These are phyloP conservation scores for Porites divaricata DNA, from an alignment of 92 coral and sea anemone genomes.

Conservation along the genomic window DNA sequence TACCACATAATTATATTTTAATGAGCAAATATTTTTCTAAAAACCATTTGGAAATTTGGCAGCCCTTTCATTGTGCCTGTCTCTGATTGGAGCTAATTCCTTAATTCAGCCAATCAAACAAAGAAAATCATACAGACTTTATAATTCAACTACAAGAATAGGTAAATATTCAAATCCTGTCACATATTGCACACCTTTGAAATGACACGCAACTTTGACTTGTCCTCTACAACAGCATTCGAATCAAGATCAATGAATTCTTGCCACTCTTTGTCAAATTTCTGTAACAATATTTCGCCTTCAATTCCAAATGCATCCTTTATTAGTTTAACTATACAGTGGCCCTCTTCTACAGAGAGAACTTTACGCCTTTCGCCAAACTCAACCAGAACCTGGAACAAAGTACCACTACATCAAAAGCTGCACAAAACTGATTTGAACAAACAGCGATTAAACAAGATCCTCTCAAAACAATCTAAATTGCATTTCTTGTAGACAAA, in stretches of 20 bases:
- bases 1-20: constrained; percentile 2
- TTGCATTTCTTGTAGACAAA: too few species aligned
- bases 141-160: background rate
- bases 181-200: constrained; percentile 12
- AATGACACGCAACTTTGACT: constrained; percentile 32
- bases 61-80: constrained; percentile 28
- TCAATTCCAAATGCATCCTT: constrained; percentile 19
- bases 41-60: constrained; percentile 3
- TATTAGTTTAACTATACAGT: too few species aligned
- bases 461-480: too few species aligned
- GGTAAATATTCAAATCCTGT: too few species aligned
- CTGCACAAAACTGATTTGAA: too few species aligned
- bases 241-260: constrained; percentile 40
- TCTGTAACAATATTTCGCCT: constrained; percentile 38
- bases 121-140: constrained; percentile 12
- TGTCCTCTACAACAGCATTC: constrained; percentile 21
- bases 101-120: constrained; percentile 39
- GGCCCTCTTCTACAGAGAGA: too few species aligned
- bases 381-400: too few species aligned
- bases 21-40: constrained; percentile 4
- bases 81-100: constrained; percentile 21
- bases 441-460: too few species aligned
- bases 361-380: too few species aligned
- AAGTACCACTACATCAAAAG: too few species aligned
- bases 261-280: constrained; percentile 34